These are phyloP conservation scores for Penaeus japonicus DNA, from an alignment of 1,140 invertebrate species.

Conservation along the genomic window DNA sequence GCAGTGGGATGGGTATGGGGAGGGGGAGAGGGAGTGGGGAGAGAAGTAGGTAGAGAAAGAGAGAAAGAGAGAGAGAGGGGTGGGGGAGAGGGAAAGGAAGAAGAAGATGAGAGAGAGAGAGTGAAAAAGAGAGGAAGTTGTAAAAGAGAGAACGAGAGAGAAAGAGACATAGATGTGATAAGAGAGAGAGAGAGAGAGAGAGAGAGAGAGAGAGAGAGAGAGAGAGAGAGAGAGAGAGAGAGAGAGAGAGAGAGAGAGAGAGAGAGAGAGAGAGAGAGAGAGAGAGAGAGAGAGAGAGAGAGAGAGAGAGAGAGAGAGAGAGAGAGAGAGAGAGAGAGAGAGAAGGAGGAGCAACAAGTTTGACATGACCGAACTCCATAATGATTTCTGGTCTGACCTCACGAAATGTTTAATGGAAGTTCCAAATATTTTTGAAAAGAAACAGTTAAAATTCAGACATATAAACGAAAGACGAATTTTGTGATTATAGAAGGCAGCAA, in stretches of 20 bases:
- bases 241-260: background rate
- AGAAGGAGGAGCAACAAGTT: background rate
- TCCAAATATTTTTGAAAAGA: too few species aligned
- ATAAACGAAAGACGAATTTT: too few species aligned
- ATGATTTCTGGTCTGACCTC: too few species aligned
- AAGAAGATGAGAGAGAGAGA: background rate
- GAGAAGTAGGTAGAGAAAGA: background rate
- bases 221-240: background rate
- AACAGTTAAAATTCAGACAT: too few species aligned
- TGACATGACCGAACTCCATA: too few species aligned
- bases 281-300: background rate
- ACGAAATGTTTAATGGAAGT: too few species aligned
- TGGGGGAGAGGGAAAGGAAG: background rate
- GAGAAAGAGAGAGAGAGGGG: background rate
- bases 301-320: too few species aligned
- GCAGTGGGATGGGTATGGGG: too few species aligned
- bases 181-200: background rate
- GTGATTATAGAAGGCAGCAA: too few species aligned
- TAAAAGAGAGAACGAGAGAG: background rate
- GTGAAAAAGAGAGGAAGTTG: background rate
- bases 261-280: background rate
- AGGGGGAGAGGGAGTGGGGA: background rate
- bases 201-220: background rate
- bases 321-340: background rate
- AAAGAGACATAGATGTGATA: background rate